Percentiles rank a stretch among this genome's conserved stretches.
Conservation (phyloP, 2,888 invertebrate species). For the Linnaemya tessellans region DNA sequence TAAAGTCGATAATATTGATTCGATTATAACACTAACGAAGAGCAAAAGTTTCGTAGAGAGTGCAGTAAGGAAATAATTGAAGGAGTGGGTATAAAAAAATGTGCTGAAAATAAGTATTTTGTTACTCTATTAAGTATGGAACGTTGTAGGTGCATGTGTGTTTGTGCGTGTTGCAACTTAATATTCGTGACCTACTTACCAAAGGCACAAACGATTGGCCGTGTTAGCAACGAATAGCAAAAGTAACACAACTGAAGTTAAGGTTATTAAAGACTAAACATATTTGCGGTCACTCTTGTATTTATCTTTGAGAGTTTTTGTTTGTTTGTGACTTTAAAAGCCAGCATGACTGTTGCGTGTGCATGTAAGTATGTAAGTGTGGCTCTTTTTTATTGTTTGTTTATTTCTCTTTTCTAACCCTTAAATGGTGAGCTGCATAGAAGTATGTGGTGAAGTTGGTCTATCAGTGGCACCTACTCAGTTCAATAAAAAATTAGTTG, state of each 20-base stretch:
- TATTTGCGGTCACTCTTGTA: conserved; percentile 14
- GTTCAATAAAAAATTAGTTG: too few relatives aligned
- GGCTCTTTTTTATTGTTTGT: background rate
- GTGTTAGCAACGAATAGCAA: conserved; percentile 20
- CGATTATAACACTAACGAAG: conserved; percentile 12
- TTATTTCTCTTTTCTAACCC: too few relatives aligned
- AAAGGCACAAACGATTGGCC: conserved; percentile 34
- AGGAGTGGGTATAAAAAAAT: conserved; percentile 16
- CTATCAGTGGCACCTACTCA: too few relatives aligned
- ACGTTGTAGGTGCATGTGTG: background rate
- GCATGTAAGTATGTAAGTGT: background rate
- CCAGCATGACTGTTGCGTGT: background rate
- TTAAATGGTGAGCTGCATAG: too few relatives aligned
- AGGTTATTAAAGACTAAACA: background rate
- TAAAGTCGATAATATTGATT: conserved; percentile 24
- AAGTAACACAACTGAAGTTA: conserved; percentile 10
- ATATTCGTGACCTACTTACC: conserved; percentile 57
- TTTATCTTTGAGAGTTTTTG: conserved; percentile 2
- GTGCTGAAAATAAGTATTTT: conserved; percentile 18
- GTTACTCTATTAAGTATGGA: background rate
- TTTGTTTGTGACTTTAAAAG: background rate
- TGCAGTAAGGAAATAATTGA: conserved; percentile 8
- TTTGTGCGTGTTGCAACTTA: conserved; percentile 27
- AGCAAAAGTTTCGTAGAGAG: conserved; percentile 7
- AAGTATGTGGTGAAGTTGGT: too few relatives aligned